phyloP scores from a whole-genome alignment of 2,113 vertebrate genomes.

The Tyrannus savana region DNA sequence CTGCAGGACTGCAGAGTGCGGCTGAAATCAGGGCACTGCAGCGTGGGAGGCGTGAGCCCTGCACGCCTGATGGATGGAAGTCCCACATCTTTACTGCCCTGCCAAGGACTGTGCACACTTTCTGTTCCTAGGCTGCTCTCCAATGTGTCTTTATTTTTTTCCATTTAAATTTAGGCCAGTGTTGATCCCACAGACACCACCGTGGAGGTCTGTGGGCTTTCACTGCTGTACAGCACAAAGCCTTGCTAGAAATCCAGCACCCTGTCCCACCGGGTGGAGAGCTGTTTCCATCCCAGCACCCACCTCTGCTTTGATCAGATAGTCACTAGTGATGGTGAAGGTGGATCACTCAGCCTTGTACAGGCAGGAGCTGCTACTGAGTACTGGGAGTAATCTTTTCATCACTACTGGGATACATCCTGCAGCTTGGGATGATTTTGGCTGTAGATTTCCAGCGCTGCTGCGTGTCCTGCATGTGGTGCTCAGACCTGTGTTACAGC shows the following conservation, averaged over 20 bases:
- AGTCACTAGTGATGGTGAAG: neutral
- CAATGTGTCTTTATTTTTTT: neutral
- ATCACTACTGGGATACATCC: neutral
- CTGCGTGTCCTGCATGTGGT: neutral
- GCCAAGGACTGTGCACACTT: neutral
- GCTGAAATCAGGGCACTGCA: slow-evolving; percentile 8
- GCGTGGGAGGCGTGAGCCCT: neutral
- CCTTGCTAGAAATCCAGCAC: neutral
- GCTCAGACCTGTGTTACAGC: neutral
- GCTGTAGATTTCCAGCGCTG: neutral
- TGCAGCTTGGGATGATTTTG: neutral
- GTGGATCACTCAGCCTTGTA: neutral
- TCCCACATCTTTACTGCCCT: neutral
- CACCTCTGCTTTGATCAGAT: neutral
- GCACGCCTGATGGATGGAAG: accelerated
- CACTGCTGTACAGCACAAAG: neutral
- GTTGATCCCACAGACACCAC: neutral
- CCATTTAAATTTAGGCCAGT: neutral
- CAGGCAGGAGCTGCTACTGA: neutral
- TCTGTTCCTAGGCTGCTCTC: neutral
- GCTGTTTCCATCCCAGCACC: neutral
- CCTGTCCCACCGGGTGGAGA: neutral
- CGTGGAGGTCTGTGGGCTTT: neutral
- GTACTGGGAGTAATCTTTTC: neutral
- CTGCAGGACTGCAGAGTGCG: neutral